Base-by-base conservation (phyloP, 2,888 invertebrate species). In the Oxycera nigricornis region DNA sequence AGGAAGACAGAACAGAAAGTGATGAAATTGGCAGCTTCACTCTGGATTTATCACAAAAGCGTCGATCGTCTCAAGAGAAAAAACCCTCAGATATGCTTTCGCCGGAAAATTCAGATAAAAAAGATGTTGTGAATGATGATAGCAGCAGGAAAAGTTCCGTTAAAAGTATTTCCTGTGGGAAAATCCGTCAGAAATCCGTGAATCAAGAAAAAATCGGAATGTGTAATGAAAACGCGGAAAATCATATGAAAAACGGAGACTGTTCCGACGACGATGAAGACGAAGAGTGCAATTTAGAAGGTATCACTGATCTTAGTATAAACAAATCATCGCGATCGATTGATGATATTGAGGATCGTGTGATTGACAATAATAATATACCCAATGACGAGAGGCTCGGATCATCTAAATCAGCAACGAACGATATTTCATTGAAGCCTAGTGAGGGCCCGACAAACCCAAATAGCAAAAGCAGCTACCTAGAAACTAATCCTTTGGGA, bases 401-500 rank as follows among this genome's bases (percentile, higher is more conserved):
- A 14, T 9, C 14, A 39, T 22, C 59, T 28, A n/a, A n/a, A n/a
- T n/a, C n/a, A n/a, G n/a, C n/a, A n/a, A n/a, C n/a, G n/a, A 20
- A 41, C 9, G 41, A 55, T 4, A 11, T 4, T 2, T 26, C 11
- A 6, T 9, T 30, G n/a, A 59, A 59, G 30, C 22, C 6, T 55
- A n/a, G 22, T n/a, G 3, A 22, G 6, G 24, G 24, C 3, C 3
- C 17, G 2, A 17, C 46, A 14, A n/a, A n/a, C 11, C 11, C 14
- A 14, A 46, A 24, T 2, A 14, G 22, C 17, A 62, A 62, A 35
- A 30, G n/a, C 7, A 28, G 46, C 26, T 67, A 11, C 26, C 30
- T 14, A 14, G 28, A 30, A 4, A 41, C 28, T 59, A 41, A 92
- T 83, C 91, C 93, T 68, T 86, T 94, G 78, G 89, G 92, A 80